Conservation (phyloP, 2,888 invertebrate genomes). For the Sturmia bella region DNA sequence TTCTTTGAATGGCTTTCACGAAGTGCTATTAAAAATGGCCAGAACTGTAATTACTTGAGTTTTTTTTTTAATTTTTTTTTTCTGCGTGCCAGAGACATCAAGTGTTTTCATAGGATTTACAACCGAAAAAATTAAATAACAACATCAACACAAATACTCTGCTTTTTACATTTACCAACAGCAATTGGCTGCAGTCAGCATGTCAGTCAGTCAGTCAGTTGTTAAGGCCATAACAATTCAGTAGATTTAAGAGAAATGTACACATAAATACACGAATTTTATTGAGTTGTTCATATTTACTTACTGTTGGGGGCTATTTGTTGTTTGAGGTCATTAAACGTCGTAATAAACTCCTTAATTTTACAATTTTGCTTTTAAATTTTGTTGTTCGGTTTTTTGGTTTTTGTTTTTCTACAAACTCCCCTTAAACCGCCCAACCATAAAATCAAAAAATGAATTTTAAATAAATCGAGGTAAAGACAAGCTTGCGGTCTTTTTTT, state of each 20-base stretch:
- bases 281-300: conserved; percentile 69
- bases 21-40: conserved; percentile 65
- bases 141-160: conserved; percentile 39
- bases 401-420: neutral
- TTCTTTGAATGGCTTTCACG: conserved; percentile 66
- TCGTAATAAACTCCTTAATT: conserved; percentile 69
- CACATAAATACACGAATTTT: conserved; percentile 60
- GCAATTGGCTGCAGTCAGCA: conserved; percentile 20
- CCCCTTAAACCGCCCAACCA: conserved; percentile 23
- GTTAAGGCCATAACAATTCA: conserved; percentile 48
- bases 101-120: conserved; percentile 60
- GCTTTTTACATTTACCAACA: conserved; percentile 24
- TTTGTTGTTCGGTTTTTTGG: neutral
- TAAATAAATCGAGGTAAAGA: conserved; percentile 15
- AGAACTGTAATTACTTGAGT: conserved; percentile 65
- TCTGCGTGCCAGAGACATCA: conserved; percentile 65
- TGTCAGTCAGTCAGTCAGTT: conserved; percentile 28
- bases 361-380: conserved; percentile 61
- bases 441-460: conserved; percentile 19
- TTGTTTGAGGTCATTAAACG: conserved; percentile 66
- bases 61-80: conserved; percentile 10
- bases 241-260: conserved; percentile 35
- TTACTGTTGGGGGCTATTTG: conserved; percentile 66
- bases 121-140: conserved; percentile 43
- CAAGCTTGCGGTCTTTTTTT: conserved; percentile 38